A percentile compares a stretch with the other conserved stretches of the same genome.
Conservation (phyloP, 1,140 invertebrate species). For the Drosophila quadrilineata region DNA sequence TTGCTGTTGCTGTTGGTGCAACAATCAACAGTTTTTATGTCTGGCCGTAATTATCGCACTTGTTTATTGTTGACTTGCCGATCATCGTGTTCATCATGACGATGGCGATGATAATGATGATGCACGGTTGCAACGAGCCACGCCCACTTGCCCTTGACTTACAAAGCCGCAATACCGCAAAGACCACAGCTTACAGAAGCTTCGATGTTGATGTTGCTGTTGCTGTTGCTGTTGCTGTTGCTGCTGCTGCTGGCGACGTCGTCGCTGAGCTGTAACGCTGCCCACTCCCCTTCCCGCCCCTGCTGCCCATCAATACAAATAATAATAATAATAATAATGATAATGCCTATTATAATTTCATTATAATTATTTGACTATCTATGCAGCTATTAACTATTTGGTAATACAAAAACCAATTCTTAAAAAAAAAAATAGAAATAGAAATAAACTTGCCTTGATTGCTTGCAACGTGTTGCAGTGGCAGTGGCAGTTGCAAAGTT, state of each 20-base stretch:
- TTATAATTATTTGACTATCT: neutral
- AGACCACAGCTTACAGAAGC: conserved; percentile 41
- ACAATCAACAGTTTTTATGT: conserved; percentile 25
- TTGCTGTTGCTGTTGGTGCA: neutral
- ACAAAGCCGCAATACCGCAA: conserved; percentile 56
- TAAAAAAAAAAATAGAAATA: neutral
- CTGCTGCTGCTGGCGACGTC: conserved; percentile 1
- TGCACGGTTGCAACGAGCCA: conserved; percentile 3
- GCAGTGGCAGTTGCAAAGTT: neutral
- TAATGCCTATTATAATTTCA: conserved; percentile 11
- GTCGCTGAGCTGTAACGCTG: conserved; percentile 37
- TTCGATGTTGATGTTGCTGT: conserved; percentile 8
- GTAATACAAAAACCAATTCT: conserved; percentile 27
- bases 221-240: conserved; percentile 10
- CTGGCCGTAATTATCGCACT: conserved; percentile 57
- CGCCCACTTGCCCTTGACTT: conserved; percentile 55
- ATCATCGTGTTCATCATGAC: too few relatives aligned
- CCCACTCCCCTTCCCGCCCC: neutral
- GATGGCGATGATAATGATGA: conserved; percentile 8
- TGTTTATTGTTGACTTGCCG: conserved; percentile 19
- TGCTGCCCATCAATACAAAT: neutral
- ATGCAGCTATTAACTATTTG: conserved; percentile 25
- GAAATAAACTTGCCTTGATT: conserved; percentile 7
- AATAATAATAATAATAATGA: conserved; percentile 27
- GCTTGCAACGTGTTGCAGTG: conserved; percentile 10